Percentiles rank a stretch among this genome's conserved stretches.
Conservation (phyloP, 2,797 vertebrate species). For the Zalophus californianus region DNA sequence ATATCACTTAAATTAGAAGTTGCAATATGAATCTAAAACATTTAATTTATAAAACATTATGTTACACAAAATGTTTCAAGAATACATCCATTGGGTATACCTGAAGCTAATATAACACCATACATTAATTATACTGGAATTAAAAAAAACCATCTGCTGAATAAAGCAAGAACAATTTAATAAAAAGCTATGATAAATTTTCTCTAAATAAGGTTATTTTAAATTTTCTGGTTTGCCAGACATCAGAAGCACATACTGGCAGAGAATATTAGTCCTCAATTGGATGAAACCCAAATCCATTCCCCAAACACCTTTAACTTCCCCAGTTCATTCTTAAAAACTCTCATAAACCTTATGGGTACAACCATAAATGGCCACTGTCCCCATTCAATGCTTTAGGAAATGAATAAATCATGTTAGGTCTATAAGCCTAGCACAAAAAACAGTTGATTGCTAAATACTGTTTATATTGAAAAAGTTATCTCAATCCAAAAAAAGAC, state of each 20-base stretch:
- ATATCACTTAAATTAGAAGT: conserved; percentile 2
- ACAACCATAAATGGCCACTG: conserved; percentile 66
- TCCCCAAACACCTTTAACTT: conserved; percentile 75
- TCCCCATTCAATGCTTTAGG: conserved; percentile 32
- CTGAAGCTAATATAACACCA: background rate
- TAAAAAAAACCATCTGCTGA: background rate
- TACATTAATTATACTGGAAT: background rate
- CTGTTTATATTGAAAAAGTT: conserved; percentile 29
- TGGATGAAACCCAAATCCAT: conserved; percentile 71
- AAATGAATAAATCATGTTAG: conserved; percentile 44
- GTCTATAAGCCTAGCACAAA: background rate
- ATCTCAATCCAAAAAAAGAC: background rate
- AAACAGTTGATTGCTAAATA: conserved; percentile 32
- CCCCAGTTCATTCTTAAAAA: conserved; percentile 77
- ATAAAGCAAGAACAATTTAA: conserved; percentile 56
- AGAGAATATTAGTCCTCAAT: conserved; percentile 70
- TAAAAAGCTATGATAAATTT: conserved; percentile 65
- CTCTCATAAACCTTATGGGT: conserved; percentile 39
- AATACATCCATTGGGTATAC: background rate
- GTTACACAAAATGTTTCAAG: conserved; percentile 36
- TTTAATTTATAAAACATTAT: conserved; percentile 28
- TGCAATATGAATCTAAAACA: background rate
- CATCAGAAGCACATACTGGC: conserved; percentile 62
- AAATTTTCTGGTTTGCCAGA: conserved; percentile 43
- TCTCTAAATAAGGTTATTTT: conserved; percentile 72